Evolutionary conservation across 2,888 invertebrate genomes (phyloP), one percentile per base, ranked within the genome.

Genomic region (Didymodactylos carnosus): DNA sequence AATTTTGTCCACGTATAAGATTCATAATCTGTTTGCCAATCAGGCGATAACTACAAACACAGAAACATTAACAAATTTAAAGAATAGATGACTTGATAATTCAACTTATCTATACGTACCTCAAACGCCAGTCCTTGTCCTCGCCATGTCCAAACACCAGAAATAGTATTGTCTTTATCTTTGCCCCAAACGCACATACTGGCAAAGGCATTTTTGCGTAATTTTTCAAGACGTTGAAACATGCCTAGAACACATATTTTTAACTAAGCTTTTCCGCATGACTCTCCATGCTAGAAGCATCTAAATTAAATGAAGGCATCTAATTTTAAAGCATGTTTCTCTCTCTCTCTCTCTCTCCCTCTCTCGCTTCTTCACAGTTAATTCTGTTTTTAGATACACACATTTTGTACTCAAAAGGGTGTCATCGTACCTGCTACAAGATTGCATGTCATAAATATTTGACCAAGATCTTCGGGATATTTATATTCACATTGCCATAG

Each of bases 401-500:
- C n/a, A n/a, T n/a, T n/a, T n/a, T n/a, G n/a, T n/a, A n/a, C n/a
- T n/a, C 75, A 76, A 71, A 69, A 74, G 71, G 70, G 41, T 53
- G 13, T 16, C 29, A 41, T 79, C 84, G 79, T 80, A 89, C 90
- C 92, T 77, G 90, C 88, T 82, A 98, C 94, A 75, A 98, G 88
- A 86, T 99, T 99, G 85, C 94, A 94, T 83, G 92, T 93, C 97
- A 97, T 97, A 87, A 94, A 97, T 69, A 90, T 88, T 84, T 91
- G 90, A 77, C 89, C 86, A 29, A 97, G 87, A 83, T 98, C 95
- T 76, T 92, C 87, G 76, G 90, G 90, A 85, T 91, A 97, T 85
- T 94, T 94, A 87, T 98, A 98, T 86, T 95, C 94, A 72, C 92
- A 90, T 77, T 87, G 88, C 98, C 98, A 98, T 84, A 98, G 92